Conservation (phyloP, 2,113 vertebrate genomes). For the Myrmecobius fasciatus region DNA sequence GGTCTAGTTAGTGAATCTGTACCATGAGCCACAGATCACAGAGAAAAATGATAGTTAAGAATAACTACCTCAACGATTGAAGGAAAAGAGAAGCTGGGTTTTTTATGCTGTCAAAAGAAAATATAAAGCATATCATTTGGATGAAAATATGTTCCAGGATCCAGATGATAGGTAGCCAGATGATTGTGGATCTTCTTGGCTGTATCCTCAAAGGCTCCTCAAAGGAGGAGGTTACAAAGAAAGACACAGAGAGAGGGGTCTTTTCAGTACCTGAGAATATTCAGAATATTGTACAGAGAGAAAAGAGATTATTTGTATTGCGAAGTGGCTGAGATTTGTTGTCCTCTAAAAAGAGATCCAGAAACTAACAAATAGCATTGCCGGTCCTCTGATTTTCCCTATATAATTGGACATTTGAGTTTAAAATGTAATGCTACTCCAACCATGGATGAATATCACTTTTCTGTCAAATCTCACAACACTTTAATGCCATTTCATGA, state of each 20-base stretch:
- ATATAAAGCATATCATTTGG: neutral
- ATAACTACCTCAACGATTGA: constrained; percentile 33
- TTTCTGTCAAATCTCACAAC: neutral
- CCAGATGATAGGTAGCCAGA: constrained; percentile 10
- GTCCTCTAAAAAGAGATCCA: constrained; percentile 26
- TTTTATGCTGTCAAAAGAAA: constrained; percentile 37
- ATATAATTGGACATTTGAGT: neutral
- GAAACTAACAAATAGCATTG: neutral
- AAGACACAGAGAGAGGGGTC: neutral
- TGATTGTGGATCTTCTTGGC: neutral
- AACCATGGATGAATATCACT: neutral
- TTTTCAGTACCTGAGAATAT: constrained; percentile 27
- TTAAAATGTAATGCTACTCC: constrained; percentile 23
- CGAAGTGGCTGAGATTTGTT: constrained; percentile 20
- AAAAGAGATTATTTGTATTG: constrained; percentile 51
- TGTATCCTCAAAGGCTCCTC: no score
- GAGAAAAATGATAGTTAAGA: neutral
- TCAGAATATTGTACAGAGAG: constrained; percentile 12
- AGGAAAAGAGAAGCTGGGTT: constrained; percentile 43
- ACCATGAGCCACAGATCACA: neutral
- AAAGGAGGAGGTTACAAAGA: constrained; percentile 13
- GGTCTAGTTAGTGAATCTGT: neutral
- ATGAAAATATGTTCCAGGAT: neutral
- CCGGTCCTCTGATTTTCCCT: neutral
- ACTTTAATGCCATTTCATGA: neutral